Base-by-base conservation (phyloP, 1,140 invertebrate species). In the Tetramorium parvispinum region DNA sequence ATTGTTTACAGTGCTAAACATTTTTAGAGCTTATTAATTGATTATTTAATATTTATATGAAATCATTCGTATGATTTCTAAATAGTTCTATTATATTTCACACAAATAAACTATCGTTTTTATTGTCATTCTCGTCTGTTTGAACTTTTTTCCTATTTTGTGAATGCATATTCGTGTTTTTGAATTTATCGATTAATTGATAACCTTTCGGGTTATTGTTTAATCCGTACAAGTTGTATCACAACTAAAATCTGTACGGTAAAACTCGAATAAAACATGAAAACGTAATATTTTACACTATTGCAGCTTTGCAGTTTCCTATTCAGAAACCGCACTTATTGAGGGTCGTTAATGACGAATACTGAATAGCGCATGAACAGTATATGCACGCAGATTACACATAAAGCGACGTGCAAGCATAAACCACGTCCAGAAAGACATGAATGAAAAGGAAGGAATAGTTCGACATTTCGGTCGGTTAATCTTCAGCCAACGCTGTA, bases 401-500 rank as follows among this genome's bases (percentile, higher is more conserved):
- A 40, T 85, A 77, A 78, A 85, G 82, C 73, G 57, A 53, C 57
- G 32, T 85, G 61, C 49, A 85, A 78, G 37, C 18, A 40, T 43
- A 78, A 85, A 65, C 82, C 37, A 65, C n/a, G 18, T 43, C 37
- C 24, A 40, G n/a, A 78, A 77, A 85, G 46, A 27, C n/a, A 32
- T 37, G 21, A 63, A 57, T 73, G 66, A 75, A 75, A 73, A 83
- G 79, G 79, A 83, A 83, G 79, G 40, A 83, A 73, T 43, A 7
- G 18, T 11, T 57, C 24, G 68, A 46, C 18, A 37, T 83, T 83
- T 75, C 13, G 13, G 18, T 16, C n/a, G 27, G 18, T 73, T 83
- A 59, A 83, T 83, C 37, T 73, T 59, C n/a, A 24, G 32, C 32
- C 11, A 73, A 57, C 27, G 43, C 8, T 75, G 40, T 59, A 32